A percentile compares a stretch with the other conserved stretches of the same genome.
Evolutionary conservation across 2,888 invertebrate species (phyloP).

Genomic region (Geotrupes spiniger): DNA sequence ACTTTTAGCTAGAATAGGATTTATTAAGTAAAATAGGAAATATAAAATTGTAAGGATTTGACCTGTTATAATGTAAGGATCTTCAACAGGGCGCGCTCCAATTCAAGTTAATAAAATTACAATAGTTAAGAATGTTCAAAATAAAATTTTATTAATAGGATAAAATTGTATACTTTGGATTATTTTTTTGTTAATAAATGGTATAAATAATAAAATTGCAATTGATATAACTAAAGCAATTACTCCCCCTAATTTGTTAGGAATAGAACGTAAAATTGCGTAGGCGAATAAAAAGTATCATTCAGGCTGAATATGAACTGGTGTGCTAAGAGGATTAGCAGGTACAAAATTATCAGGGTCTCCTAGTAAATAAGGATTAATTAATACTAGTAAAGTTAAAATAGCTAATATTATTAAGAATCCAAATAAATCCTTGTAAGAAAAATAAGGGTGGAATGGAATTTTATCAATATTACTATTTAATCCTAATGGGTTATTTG

Average conservation of each 20-base stretch:
- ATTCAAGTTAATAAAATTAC: constrained; percentile 69
- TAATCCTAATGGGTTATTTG: constrained; percentile 64
- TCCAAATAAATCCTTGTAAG: constrained; percentile 60
- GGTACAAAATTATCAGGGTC: constrained; percentile 74
- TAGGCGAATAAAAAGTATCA: constrained; percentile 84
- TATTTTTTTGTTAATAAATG: constrained; percentile 55
- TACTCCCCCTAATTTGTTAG: constrained; percentile 77
- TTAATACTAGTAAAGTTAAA: constrained; percentile 55
- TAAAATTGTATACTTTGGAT: constrained; percentile 53
- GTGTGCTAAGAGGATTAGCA: constrained; percentile 66
- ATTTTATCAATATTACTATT: constrained; percentile 68
- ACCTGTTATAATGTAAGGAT: constrained; percentile 60
- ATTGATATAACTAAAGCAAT: constrained; percentile 62
- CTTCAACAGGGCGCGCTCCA: constrained; percentile 67
- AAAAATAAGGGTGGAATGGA: constrained; percentile 63
- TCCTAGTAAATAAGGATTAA: constrained; percentile 59
- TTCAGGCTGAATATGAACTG: constrained; percentile 76
- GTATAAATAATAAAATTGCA: constrained; percentile 61
- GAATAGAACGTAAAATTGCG: constrained; percentile 76
- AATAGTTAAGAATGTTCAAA: constrained; percentile 57
- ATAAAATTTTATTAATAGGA: constrained; percentile 59
- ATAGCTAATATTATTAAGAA: constrained; percentile 57
- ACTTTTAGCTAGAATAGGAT: constrained; percentile 52
- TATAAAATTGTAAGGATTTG: constrained; percentile 61
- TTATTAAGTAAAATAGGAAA: constrained; percentile 58